Evolutionary conservation across 2,888 invertebrate genomes (phyloP), one percentile per base, ranked within the genome.

Genomic region (Protodeltote pygarga): DNA sequence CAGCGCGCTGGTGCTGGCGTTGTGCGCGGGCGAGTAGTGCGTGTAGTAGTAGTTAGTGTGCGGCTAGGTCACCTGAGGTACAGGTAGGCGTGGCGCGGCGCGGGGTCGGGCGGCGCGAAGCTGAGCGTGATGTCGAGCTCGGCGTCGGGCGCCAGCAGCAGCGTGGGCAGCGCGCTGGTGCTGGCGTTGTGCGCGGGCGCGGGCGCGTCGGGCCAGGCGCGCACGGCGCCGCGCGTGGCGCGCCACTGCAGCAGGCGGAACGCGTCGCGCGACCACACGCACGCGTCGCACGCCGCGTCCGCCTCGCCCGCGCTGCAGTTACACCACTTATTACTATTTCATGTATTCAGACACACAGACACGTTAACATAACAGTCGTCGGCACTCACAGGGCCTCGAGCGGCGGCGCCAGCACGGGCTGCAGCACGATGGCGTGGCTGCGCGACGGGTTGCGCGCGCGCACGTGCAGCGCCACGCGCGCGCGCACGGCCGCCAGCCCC

Each of bases 401-500:
- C 32, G 49, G 62, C 20, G 49, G 55, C 9, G 39, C 60, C n/a
- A 75, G 29, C 35, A 55, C 71, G 16, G 80, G 45, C 64, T 97
- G 97, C 71, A 97, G 92, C 48, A 96, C 87, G 49, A 97, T 82
- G 51, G 95, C 93, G 79, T 78, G 82, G 73, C 93, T 93, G 54
- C 94, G 93, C 33, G 94, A 92, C 19, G 97, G 97, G 92, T 97
- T 98, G 77, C 94, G 93, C 63, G 96, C 87, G 38, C 94, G 93
- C 67, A 97, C 85, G 47, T 93, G 94, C 76, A 94, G 93, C 70
- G 94, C 88, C 23, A 94, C 93, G 40, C 93, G 91, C 77, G 95
- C 77, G 35, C 69, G 75, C 68, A 76, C 75, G 19, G 59, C 58
- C 53, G 67, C 73, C 59, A 69, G 68, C 45, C 62, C 60, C 29